These are phyloP conservation scores for Ormyrus labotus DNA, from an alignment of 2,888 invertebrate genomes.

Conservation along the genomic window DNA sequence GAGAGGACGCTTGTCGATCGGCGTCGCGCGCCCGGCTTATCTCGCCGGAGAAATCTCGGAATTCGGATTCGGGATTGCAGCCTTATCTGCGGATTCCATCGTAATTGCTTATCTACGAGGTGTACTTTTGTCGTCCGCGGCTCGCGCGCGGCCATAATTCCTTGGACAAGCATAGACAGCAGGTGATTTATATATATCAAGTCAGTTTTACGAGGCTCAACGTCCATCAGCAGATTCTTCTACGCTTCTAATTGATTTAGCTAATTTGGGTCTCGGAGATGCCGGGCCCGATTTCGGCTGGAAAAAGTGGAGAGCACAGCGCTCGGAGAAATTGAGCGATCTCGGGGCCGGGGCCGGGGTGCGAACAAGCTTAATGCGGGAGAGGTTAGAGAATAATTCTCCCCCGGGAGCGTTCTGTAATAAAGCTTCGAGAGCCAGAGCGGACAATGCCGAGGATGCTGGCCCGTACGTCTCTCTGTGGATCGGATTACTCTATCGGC, in stretches of 20 bases:
- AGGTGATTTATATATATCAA: no score
- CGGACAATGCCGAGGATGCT: neutral
- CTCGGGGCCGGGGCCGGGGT: no score
- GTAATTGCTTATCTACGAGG: slow-evolving; percentile 72
- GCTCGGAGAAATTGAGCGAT: no score
- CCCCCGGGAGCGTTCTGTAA: no score
- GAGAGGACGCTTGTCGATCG: neutral
- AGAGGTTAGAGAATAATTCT: neutral
- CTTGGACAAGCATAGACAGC: no score
- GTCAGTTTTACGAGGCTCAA: no score
- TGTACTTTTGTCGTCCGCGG: neutral
- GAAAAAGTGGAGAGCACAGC: no score
- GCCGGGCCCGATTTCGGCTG: neutral
- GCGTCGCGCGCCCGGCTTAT: slow-evolving; percentile 61
- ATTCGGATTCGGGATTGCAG: slow-evolving; percentile 66
- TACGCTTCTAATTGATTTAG: neutral
- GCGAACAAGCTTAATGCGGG: neutral
- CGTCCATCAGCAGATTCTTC: no score
- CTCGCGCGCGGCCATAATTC: neutral
- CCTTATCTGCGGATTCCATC: slow-evolving; percentile 71
- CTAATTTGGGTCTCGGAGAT: neutral
- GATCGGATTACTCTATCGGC: neutral
- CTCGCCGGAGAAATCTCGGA: slow-evolving; percentile 64
- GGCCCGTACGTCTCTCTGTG: neutral
- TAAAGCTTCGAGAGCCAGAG: no score